Base-by-base conservation (phyloP, 2,888 invertebrate species). In the Penaeus monodon region DNA sequence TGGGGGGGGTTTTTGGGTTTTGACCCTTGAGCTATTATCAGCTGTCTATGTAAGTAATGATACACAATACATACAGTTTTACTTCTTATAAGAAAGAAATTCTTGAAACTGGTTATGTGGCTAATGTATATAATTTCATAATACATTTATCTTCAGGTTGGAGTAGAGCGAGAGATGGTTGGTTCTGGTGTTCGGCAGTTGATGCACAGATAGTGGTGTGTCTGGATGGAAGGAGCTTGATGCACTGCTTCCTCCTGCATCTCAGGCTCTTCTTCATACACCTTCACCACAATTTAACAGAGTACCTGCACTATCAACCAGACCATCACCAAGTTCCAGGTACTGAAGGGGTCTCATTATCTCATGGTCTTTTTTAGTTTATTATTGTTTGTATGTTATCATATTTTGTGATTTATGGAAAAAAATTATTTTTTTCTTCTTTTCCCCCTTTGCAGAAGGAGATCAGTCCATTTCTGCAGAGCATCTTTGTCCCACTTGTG, bases 301-400 rank as follows among this genome's bases (percentile, higher is more conserved):
- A 94, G 91, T 94, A 94, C 90, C 92, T 94, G 76, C 94, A 92
- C 94, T 64, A 92, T 94, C 90, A 94, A 94, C 91, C 94, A 94
- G 91, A 92, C 94, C 74, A 93, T 94, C 82, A 92, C 93, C 88
- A 94, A 94, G 91, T 94, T 94, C 91, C 94, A 94, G 93, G 93
- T 93, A 90, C 14, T 57, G 49, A 17, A 17, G 14, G 1, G 49
- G 49, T 17, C 49, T 57, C 17, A 83, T 33, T 65, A 63, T 27
- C 17, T 63, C 14, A 17, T 44, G 68, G n/a, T 8, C 68, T 14
- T 68, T 57, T 57, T 57, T 57, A 0, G 14, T 10, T 2, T 57
- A 1, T 14, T 14, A 14, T 57, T 57, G 0, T 17, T 57, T 17
- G 12, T 57, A 57, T 57, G 12, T 14, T 57, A 17, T 57, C 17